Percentiles rank a stretch among this genome's conserved stretches.
These are phyloP conservation scores for Nasonia vitripennis DNA, from an alignment of 1,140 invertebrate genomes.

Conservation along the genomic window DNA sequence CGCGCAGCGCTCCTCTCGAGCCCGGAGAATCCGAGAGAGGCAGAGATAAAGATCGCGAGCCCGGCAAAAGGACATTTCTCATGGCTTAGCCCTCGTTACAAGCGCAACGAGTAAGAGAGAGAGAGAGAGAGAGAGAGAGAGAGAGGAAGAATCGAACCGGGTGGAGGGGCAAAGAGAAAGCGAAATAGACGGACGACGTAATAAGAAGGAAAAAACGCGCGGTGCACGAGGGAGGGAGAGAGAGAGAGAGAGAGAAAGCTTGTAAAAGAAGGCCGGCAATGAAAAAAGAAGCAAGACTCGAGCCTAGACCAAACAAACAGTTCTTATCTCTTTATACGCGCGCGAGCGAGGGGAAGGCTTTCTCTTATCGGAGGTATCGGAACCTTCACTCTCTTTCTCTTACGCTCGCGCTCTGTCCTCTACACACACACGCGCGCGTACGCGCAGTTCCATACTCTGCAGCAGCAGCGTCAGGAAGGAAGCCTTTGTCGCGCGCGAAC, in stretches of 20 bases:
- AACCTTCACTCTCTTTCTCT: conserved; percentile 54
- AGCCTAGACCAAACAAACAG: conserved; percentile 65
- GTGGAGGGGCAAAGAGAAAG: conserved; percentile 21
- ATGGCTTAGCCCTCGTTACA: conserved; percentile 47
- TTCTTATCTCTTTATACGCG: conserved; percentile 63
- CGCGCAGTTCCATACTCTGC: too few species aligned
- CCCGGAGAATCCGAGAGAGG: conserved; percentile 16
- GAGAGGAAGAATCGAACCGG: not conserved
- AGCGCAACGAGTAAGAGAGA: not conserved
- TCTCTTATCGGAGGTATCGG: conserved; percentile 58
- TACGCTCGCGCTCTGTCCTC: not conserved
- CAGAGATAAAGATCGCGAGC: conserved; percentile 36
- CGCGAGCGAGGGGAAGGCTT: conserved; percentile 30
- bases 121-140: not conserved
- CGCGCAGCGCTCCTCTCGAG: not conserved
- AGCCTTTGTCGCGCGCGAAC: conserved; percentile 49
- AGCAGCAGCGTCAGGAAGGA: conserved; percentile 13
- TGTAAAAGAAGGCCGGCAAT: conserved; percentile 5
- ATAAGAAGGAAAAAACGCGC: not conserved
- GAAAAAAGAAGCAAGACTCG: conserved; percentile 26
- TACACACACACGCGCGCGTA: not conserved
- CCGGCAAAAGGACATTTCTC: conserved; percentile 46
- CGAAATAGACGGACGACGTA: conserved; percentile 33
- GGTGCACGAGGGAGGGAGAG: not conserved
- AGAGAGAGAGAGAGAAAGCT: not conserved